Conservation (phyloP, 2,113 vertebrate genomes). For the Ctenomys sociabilis region DNA sequence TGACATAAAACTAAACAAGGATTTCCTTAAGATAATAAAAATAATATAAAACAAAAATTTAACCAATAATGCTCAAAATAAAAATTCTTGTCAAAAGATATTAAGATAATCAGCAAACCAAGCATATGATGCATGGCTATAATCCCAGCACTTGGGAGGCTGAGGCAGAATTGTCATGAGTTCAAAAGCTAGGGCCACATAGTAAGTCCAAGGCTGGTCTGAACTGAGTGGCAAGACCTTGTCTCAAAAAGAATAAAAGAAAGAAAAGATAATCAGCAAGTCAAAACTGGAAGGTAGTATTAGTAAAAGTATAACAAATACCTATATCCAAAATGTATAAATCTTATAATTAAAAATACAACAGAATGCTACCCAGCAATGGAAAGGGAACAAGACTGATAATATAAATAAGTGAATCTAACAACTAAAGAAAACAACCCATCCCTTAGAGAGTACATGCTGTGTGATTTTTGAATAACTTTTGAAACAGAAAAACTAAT, state of each 20-base stretch:
- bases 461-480: background rate
- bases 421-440: background rate
- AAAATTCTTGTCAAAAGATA: constrained; percentile 14
- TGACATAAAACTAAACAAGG: background rate
- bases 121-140: background rate
- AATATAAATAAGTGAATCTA: background rate
- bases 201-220: background rate
- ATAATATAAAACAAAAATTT: constrained; percentile 12
- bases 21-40: constrained; percentile 21
- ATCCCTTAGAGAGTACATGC: background rate
- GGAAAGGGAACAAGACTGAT: background rate
- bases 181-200: background rate
- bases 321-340: background rate
- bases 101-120: background rate
- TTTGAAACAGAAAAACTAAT: background rate
- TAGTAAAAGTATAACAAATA: constrained; percentile 35
- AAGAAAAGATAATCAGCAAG: background rate
- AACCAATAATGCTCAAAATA: constrained; percentile 4
- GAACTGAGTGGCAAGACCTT: background rate
- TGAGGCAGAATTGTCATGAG: background rate
- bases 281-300: background rate
- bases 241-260: background rate
- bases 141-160: background rate
- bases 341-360: constrained; percentile 18
- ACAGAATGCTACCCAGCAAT: background rate